phyloP scores from a whole-genome alignment of 30 jellyfish, hydroid and myxozoan species.

The Turritopsis dohrnii region DNA sequence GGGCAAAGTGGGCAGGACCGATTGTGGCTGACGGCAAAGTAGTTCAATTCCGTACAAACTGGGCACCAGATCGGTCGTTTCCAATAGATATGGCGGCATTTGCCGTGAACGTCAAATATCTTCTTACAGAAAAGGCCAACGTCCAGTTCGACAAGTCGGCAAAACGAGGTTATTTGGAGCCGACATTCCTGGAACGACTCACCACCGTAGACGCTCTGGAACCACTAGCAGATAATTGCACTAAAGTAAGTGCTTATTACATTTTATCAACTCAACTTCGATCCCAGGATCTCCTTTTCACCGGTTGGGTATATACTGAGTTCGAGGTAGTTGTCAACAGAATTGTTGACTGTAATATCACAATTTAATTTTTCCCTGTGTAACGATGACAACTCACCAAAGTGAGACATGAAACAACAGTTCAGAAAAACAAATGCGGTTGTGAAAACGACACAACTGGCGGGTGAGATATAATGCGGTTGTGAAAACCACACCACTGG shows the following conservation, averaged over 20 bases:
- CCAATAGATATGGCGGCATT: slow-evolving; percentile 99
- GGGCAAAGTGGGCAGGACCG: slow-evolving; percentile 97
- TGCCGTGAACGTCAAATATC: slow-evolving; percentile 56
- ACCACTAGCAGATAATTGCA: slow-evolving; percentile 93
- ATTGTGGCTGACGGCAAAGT: slow-evolving; percentile 81
- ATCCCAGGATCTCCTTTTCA: no score
- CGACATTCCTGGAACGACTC: slow-evolving; percentile 72
- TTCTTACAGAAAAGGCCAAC: slow-evolving; percentile 54
- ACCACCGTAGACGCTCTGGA: slow-evolving; percentile 81
- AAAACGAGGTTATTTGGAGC: slow-evolving; percentile 83
- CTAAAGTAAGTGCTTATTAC: slow-evolving; percentile 49
- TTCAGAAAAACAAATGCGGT: no score
- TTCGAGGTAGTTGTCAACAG: no score
- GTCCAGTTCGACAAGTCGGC: slow-evolving; percentile 56
- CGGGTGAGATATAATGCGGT: no score
- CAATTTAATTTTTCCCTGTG: no score
- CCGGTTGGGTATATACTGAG: no score
- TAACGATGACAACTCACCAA: no score
- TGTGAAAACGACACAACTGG: no score
- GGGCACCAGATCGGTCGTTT: slow-evolving; percentile 94
- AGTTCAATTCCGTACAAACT: slow-evolving; percentile 78
- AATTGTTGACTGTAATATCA: no score
- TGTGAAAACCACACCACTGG: no score
- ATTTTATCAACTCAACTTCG: neutral
- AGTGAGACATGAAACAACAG: no score